Evolutionary conservation across 2,797 vertebrate species (phyloP).

Genomic region (Botia kubotai): DNA sequence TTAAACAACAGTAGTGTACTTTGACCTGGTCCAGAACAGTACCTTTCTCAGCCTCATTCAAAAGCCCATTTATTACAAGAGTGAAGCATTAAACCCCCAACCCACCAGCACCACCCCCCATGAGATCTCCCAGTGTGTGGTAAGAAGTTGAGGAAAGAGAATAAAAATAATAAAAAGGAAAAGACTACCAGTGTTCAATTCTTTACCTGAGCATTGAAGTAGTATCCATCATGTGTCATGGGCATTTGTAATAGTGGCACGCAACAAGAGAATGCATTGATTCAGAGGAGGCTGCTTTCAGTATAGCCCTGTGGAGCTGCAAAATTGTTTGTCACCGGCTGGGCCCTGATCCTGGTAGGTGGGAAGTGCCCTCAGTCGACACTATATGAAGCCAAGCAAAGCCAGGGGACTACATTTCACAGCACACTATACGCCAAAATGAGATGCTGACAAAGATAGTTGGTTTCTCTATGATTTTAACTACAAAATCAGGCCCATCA

Average conservation of each 20-base stretch:
- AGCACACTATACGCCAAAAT: slow-evolving; percentile 28
- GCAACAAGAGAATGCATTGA: slow-evolving; percentile 69
- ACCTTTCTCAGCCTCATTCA: slow-evolving; percentile 30
- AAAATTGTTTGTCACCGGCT: slow-evolving; percentile 66
- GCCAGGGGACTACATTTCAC: slow-evolving; percentile 59
- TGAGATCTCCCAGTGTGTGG: slow-evolving; percentile 23
- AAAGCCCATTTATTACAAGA: slow-evolving; percentile 42
- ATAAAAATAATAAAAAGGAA: slow-evolving; percentile 63
- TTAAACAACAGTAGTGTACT: slow-evolving; percentile 19
- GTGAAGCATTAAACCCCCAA: slow-evolving; percentile 40
- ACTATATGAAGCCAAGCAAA: slow-evolving; percentile 27
- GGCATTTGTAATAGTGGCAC: slow-evolving; percentile 71
- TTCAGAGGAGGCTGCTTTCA: slow-evolving; percentile 62
- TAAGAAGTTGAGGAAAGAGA: slow-evolving; percentile 42
- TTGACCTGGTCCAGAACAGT: not conserved
- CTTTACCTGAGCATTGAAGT: slow-evolving; percentile 63
- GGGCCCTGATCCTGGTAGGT: slow-evolving; percentile 63
- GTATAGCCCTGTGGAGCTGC: slow-evolving; percentile 56
- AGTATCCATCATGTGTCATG: slow-evolving; percentile 68
- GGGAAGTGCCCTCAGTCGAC: slow-evolving; percentile 60
- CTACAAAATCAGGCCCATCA: not conserved
- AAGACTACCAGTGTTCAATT: slow-evolving; percentile 64
- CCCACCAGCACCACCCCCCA: slow-evolving; percentile 1
- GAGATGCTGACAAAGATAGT: not conserved
- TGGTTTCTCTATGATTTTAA: not conserved